A percentile compares a stretch with the other conserved stretches of the same genome.
Conservation (phyloP, 2,113 vertebrate genomes). For the Ariopsis seemanni region DNA sequence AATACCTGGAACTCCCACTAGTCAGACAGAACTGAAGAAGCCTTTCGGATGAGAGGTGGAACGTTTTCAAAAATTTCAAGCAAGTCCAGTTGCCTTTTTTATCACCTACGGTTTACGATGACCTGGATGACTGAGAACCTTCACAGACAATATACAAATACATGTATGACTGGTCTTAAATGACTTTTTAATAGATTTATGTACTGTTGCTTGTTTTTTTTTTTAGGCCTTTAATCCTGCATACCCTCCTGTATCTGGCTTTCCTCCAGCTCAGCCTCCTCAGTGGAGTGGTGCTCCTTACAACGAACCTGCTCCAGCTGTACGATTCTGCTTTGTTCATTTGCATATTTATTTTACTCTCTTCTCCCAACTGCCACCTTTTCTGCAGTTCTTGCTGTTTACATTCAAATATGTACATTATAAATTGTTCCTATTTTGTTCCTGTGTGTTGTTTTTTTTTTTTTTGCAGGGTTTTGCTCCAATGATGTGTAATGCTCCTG, state of each 20-base stretch:
- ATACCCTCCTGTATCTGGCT: constrained; percentile 49
- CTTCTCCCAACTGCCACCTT: not conserved
- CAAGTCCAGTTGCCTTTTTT: no score
- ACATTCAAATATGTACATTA: not conserved
- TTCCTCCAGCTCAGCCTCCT: constrained; percentile 47
- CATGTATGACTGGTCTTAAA: not conserved
- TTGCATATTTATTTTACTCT: not conserved
- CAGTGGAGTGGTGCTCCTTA: constrained; percentile 56
- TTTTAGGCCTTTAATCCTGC: not conserved
- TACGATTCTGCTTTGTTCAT: constrained; percentile 18
- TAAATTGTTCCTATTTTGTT: not conserved
- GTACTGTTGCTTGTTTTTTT: not conserved
- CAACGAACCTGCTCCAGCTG: constrained; percentile 56
- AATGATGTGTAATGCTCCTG: constrained; percentile 54
- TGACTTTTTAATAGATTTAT: not conserved
- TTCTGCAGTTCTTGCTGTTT: not conserved
- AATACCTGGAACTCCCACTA: no score
- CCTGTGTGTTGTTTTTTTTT: not conserved
- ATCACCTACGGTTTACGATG: no score
- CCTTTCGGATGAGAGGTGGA: no score
- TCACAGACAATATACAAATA: not conserved
- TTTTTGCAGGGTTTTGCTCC: constrained; percentile 60
- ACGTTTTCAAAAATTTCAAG: no score
- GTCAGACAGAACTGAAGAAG: no score
- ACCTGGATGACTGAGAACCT: no score